Conservation (phyloP, 2,113 vertebrate genomes). For the Pseudorasbora parva region DNA sequence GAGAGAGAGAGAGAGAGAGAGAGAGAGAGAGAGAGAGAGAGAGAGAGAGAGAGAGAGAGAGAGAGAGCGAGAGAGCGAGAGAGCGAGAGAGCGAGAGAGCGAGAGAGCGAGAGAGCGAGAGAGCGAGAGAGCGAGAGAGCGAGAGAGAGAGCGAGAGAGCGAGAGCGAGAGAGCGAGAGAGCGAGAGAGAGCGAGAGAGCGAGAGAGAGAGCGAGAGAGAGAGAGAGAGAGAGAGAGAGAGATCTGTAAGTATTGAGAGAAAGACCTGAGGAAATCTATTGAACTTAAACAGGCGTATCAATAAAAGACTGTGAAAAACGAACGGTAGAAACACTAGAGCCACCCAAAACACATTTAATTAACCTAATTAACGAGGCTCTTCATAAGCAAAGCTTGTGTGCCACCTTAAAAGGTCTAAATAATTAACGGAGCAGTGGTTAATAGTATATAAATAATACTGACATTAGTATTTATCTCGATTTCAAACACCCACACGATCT, state of each 20-base stretch:
- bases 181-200: too few relatives aligned
- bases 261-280: background rate
- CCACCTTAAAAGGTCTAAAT: background rate
- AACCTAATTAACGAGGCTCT: conserved; percentile 5
- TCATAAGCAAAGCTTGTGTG: background rate
- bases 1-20: background rate
- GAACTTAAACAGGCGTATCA: background rate
- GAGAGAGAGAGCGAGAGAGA: too few relatives aligned
- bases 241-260: background rate
- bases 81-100: too few relatives aligned
- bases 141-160: too few relatives aligned
- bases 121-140: too few relatives aligned
- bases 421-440: background rate
- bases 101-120: too few relatives aligned
- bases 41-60: background rate
- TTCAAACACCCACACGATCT: too few relatives aligned
- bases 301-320: background rate
- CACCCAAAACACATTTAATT: background rate
- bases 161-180: too few relatives aligned
- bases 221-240: too few relatives aligned
- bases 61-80: too few relatives aligned
- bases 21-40: conserved; percentile 16
- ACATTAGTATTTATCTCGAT: background rate
- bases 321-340: background rate
- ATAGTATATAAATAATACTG: too few relatives aligned